These are phyloP conservation scores for Saguinus midas DNA, from an alignment of 2,113 vertebrate genomes.

Conservation along the genomic window DNA sequence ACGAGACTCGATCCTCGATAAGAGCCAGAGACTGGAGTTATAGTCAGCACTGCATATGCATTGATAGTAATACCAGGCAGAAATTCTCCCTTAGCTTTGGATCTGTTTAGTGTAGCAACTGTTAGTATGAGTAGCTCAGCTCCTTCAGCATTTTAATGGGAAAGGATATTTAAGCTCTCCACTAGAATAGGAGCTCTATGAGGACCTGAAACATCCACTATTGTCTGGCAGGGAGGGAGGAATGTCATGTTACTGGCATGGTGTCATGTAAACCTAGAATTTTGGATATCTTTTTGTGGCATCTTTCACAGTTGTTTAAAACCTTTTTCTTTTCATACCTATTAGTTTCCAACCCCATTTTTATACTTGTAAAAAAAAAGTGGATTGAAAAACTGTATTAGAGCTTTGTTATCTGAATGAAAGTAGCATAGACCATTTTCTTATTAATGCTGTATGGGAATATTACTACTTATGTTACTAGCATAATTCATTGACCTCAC, in stretches of 20 bases:
- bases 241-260: neutral
- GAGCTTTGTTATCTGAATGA: neutral
- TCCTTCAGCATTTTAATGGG: neutral
- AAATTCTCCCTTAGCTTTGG: neutral
- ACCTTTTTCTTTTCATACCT: neutral
- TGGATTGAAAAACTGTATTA: neutral
- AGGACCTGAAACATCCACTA: neutral
- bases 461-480: neutral
- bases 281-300: neutral
- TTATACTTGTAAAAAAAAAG: neutral
- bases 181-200: neutral
- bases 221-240: neutral
- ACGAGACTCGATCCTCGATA: neutral
- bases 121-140: neutral
- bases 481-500: neutral
- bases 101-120: neutral
- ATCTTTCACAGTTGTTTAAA: neutral
- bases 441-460: neutral
- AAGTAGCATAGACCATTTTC: neutral
- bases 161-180: neutral
- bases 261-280: neutral
- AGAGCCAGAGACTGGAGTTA: neutral
- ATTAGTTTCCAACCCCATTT: neutral
- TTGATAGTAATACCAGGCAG: neutral
- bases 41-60: neutral